Evolutionary conservation across 2,113 vertebrate species (phyloP), one percentile per base, ranked within the genome.

Genomic region (Oenanthe oenanthe): DNA sequence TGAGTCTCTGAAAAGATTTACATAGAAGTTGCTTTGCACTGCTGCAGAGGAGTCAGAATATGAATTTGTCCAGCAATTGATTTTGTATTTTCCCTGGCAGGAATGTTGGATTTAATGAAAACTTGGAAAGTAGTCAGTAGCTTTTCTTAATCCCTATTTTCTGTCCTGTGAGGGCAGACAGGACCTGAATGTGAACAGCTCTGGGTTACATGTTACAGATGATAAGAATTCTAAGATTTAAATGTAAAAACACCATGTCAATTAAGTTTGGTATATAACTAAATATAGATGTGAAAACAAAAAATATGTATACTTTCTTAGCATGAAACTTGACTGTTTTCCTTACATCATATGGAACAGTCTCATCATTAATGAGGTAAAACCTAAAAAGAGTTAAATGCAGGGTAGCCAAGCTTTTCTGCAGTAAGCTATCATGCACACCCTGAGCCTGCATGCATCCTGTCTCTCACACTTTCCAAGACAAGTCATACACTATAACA

Each of bases 381-480:
- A 88, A 88, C 51, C 36, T n/a, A 66, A 42, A 53, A 68, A 61
- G 57, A 58, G 31, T 62, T 89, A 84, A 87, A 80, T 56, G 21
- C 56, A 43, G 32, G 85, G 38, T 50, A 75, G 47, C n/a, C 45
- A 57, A 48, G 53, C 19, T 77, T 84, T 60, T 75, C 73, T 89
- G 26, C 72, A 71, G 12, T 80, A 86, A 81, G 29, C 66, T 91
- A 40, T 92, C 77, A 42, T 17, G 19, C 45, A 60, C 20, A 54
- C 65, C 81, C 72, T 48, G 43, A 84, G 58, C 45, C 57, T 93
- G 71, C 54, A 91, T 89, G 72, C 85, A 57, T 96, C 92, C 80
- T 94, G 84, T 95, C 81, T 74, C 32, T 93, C 80, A 90, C 85
- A 77, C 79, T 93, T 91, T 38, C 56, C 67, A 75, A 56, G 73